Base-by-base conservation (phyloP, 2,888 invertebrate genomes). In the Epirrhoe tristata region DNA sequence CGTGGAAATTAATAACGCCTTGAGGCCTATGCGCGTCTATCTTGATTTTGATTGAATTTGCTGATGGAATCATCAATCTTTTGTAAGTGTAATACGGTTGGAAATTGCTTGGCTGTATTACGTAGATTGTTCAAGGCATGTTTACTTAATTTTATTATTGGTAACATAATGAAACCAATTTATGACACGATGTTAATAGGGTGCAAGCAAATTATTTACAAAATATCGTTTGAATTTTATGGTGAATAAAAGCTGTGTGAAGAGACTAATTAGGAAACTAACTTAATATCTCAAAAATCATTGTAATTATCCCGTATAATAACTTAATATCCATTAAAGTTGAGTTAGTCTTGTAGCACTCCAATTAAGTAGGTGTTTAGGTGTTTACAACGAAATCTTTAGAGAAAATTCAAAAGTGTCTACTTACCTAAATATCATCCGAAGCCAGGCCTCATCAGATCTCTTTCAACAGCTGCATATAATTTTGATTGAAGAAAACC, bases 1-100 rank as follows among this genome's bases (percentile, higher is more conserved):
- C 61, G 66, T 55, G 55, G 63, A 70, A 67, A 68, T 70, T 72
- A 67, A 69, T 72, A 72, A 68, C 61, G 67, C 63, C 67, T 52
- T 50, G 57, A 60, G 63, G 56, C 63, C 59, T 60, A 51, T 31
- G 39, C 24, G 24, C 24, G 24, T 67, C 55, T 64, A 67, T 67
- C 63, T 58, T 39, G 60, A 60, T 63, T 59, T 55, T 61, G 67
- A 67, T 67, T 67, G 53, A 57, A 67, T 67, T 63, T 53, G 63
- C 57, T 58, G 63, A 67, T 63, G 53, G 56, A 57, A 67, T 57
- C 63, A 67, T 64, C 63, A 67, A 67, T 67, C 67, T 61, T 63
- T 24, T 34, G 17, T n/a, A 12, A 60, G 17, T 32, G 63, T 31
- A 52, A 61, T 67, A 67, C 31, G 56, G 60, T 5, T 61, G 39